phyloP scores from a whole-genome alignment of 1,140 invertebrate genomes.

The Drosophila pandora region DNA sequence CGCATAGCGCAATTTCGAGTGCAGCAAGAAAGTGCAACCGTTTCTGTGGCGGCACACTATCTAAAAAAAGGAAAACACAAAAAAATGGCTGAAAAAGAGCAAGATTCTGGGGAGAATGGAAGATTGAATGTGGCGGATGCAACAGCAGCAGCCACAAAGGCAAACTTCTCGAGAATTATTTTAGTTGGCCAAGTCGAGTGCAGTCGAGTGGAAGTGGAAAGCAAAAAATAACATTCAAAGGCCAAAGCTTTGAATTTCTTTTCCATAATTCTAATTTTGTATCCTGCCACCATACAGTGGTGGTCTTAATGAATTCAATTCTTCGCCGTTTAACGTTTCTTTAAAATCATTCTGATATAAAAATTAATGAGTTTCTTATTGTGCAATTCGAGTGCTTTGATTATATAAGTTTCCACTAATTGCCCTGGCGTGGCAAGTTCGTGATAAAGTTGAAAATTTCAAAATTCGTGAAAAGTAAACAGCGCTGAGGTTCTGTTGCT shows the following conservation, averaged over 20 bases:
- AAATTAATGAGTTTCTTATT: constrained; percentile 26
- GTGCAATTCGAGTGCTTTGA: constrained; percentile 44
- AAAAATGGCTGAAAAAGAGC: constrained; percentile 13
- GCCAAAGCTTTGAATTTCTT: constrained; percentile 19
- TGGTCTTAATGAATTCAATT: background rate
- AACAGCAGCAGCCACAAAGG: constrained; percentile 66
- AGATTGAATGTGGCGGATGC: constrained; percentile 14
- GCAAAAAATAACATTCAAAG: constrained; percentile 8
- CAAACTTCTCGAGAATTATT: constrained; percentile 78
- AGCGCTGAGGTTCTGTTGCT: constrained; percentile 5
- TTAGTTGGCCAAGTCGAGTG: constrained; percentile 71
- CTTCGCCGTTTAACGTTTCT: constrained; percentile 7
- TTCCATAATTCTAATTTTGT: constrained; percentile 26
- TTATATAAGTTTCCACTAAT: constrained; percentile 61
- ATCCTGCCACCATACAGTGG: background rate
- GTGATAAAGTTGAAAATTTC: background rate
- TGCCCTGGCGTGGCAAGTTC: constrained; percentile 11
- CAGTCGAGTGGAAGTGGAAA: constrained; percentile 72
- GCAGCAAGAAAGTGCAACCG: constrained; percentile 18
- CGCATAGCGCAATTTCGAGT: background rate
- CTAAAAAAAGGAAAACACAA: constrained; percentile 39
- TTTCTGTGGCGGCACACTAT: constrained; percentile 11
- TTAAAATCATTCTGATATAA: background rate
- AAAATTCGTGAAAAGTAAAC: constrained; percentile 15
- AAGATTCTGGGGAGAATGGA: constrained; percentile 7